Base-by-base conservation (phyloP, 2,113 vertebrate genomes). In the Megaptera novaeangliae region DNA sequence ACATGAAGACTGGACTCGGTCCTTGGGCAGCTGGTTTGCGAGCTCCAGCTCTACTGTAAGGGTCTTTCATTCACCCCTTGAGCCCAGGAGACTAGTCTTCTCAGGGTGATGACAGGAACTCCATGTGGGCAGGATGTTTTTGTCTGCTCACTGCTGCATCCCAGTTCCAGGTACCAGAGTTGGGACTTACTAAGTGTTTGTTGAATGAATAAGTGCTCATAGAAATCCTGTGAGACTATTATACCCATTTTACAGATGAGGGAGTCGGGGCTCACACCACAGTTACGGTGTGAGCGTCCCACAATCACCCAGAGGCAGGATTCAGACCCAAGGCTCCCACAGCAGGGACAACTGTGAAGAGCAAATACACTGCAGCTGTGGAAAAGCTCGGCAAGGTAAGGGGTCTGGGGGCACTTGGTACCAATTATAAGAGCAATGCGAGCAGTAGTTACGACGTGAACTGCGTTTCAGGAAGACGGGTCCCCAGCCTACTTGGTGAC, bases 391-490 rank as follows among this genome's bases (percentile, higher is more conserved):
- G 64, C 63, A 34, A 17, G 46, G 27, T 17, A 59, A 57, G 41
- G 44, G 46, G 36, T 41, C 29, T 55, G 61, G 55, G 69, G 41
- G 27, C 18, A 5, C 52, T 1, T 20, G 5, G 52, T 81, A 36
- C 20, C 25, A 63, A 21, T 49, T 49, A 25, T 20, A n/a, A 44
- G 25, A 80, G 36, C 29, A n/a, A 18, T 13, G 36, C 0, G 0
- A n/a, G 63, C 29, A 59, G 88, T 29, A 10, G 55, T 41, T 61
- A 5, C 4, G 17, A 27, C 0, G 15, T 27, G 29, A 81, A 46
- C 34, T 64, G 3, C 46, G 39, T 34, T 63, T 83, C n/a, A 86
- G 64, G 91, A 90, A 29, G 55, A 57, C 0, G 9, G 9, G 72
- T 12, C 18, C 2, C 55, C 25, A 46, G n/a, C 27, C 57, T 72